phyloP scores from a whole-genome alignment of 2,113 vertebrate species.

The Pampusana beccarii region DNA sequence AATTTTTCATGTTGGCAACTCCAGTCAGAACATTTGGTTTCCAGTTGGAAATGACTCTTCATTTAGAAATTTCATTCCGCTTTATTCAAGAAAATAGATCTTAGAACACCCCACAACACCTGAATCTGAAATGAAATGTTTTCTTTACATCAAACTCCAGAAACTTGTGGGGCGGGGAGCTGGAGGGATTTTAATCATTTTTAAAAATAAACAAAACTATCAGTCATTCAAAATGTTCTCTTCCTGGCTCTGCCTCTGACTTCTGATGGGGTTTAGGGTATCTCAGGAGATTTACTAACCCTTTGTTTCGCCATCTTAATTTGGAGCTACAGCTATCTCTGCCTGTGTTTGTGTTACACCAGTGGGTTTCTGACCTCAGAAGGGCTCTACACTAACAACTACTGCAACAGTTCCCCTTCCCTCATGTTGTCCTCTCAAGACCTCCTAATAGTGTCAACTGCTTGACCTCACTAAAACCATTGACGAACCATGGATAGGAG shows the following conservation, averaged over 20 bases:
- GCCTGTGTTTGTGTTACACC: not conserved
- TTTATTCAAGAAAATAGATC: slow-evolving; percentile 51
- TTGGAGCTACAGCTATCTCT: not conserved
- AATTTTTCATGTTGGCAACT: slow-evolving; percentile 31
- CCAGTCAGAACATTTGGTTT: slow-evolving; percentile 55
- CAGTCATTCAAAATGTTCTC: slow-evolving; percentile 17
- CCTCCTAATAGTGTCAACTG: not conserved
- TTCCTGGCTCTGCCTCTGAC: not conserved
- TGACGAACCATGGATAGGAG: not conserved
- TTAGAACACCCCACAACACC: not conserved
- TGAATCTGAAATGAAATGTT: slow-evolving; percentile 34
- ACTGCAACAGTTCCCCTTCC: not conserved
- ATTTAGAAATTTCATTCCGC: slow-evolving; percentile 36
- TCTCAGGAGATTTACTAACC: not conserved
- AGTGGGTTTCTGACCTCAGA: not conserved
- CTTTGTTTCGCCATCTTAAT: not conserved
- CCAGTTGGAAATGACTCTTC: slow-evolving; percentile 51
- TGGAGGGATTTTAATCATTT: slow-evolving; percentile 25
- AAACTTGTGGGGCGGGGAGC: not conserved
- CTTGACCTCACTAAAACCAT: not conserved
- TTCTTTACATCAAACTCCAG: slow-evolving; percentile 53
- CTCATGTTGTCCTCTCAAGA: not conserved
- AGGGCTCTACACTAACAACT: not conserved
- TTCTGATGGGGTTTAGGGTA: not conserved
- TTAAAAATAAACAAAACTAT: slow-evolving; percentile 50